Conservation (phyloP, 1,140 invertebrate species). For the Kradibia gibbosae region DNA sequence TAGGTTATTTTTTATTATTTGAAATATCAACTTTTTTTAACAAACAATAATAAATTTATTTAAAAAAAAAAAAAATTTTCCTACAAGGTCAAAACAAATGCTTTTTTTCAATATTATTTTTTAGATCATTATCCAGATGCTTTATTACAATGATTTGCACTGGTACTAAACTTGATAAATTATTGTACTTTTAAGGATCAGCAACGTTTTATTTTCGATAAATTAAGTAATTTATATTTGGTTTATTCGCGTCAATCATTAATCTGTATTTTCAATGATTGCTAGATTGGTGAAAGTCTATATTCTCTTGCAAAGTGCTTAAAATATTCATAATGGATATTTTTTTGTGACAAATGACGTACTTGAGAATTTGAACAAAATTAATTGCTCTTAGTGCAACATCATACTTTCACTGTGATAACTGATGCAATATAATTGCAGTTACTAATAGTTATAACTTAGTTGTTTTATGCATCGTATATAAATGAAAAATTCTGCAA, state of each 20-base stretch:
- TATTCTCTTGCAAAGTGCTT: background rate
- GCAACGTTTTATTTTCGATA: background rate
- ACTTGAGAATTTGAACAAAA: constrained; percentile 37
- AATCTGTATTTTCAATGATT: background rate
- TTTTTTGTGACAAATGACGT: constrained; percentile 6
- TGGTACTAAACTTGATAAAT: background rate
- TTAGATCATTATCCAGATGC: background rate
- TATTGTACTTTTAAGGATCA: background rate
- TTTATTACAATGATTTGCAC: background rate
- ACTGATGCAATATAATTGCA: constrained; percentile 53
- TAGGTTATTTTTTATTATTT: background rate
- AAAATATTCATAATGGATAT: constrained; percentile 15
- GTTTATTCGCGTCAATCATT: background rate
- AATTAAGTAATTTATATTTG: background rate
- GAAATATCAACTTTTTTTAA: background rate
- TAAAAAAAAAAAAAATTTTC: background rate
- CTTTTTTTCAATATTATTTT: background rate
- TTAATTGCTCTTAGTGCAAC: constrained; percentile 35
- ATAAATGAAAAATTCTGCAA: constrained; percentile 30
- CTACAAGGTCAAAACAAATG: no score
- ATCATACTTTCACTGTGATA: constrained; percentile 53
- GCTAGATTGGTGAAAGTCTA: background rate
- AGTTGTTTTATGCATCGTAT: constrained; percentile 40
- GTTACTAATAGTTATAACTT: constrained; percentile 43
- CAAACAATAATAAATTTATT: background rate